Evolutionary conservation across 1,140 invertebrate species (phyloP).

Genomic region (Helicoverpa zea): DNA sequence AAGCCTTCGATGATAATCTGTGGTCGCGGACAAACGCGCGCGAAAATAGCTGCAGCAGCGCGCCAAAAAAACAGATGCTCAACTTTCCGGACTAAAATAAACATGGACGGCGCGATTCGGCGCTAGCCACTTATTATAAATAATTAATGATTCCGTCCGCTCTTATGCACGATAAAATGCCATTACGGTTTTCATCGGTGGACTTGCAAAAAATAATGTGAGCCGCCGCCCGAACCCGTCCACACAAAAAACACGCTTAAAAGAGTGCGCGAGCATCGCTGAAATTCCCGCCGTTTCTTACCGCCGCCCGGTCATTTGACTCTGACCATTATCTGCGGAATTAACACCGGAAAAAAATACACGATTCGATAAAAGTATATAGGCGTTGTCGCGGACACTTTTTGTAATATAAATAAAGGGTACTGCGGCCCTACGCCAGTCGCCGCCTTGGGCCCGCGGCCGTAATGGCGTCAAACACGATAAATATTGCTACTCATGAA

Average conservation of each 20-base stretch:
- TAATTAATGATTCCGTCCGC: conserved; percentile 84
- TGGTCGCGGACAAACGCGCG: conserved; percentile 21
- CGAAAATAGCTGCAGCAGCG: conserved; percentile 39
- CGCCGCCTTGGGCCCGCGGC: conserved; percentile 53
- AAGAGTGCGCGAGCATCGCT: conserved; percentile 82
- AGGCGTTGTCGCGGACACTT: conserved; percentile 72
- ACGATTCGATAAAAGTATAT: conserved; percentile 79
- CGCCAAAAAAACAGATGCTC: conserved; percentile 34
- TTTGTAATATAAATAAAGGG: conserved; percentile 78
- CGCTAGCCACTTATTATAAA: conserved; percentile 83
- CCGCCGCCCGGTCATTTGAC: conserved; percentile 80
- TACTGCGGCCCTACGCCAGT: conserved; percentile 69
- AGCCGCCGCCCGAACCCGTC: conserved; percentile 74
- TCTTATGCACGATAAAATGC: conserved; percentile 86
- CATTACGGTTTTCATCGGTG: conserved; percentile 84
- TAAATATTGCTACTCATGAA: conserved; percentile 81
- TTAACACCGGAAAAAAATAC: conserved; percentile 82
- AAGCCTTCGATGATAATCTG: conserved; percentile 27
- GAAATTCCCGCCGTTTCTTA: conserved; percentile 83
- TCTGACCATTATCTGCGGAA: conserved; percentile 83
- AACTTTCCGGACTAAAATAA: conserved; percentile 59
- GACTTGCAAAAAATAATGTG: conserved; percentile 78
- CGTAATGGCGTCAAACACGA: conserved; percentile 75
- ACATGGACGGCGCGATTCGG: conserved; percentile 65
- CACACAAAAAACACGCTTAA: conserved; percentile 79